Conservation (phyloP, 2,888 invertebrate species). For the Thereva nobilitata region DNA sequence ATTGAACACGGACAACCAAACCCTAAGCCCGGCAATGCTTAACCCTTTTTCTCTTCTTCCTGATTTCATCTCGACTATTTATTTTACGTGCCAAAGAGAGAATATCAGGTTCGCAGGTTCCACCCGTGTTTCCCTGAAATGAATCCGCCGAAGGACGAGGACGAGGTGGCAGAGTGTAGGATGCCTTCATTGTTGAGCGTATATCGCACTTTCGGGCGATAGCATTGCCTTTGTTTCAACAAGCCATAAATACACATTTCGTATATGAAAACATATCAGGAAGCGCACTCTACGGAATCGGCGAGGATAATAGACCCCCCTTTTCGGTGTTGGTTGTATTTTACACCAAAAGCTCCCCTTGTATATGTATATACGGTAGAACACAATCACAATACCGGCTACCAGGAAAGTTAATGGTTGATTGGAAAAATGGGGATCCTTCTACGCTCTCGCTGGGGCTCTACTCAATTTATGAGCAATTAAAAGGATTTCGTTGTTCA, state of each 20-base stretch:
- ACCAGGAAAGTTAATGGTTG: constrained; percentile 39
- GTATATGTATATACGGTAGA: constrained; percentile 22
- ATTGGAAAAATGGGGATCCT: constrained; percentile 40
- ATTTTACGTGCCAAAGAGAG: constrained; percentile 29
- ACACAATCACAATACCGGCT: neutral
- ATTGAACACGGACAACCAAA: constrained; percentile 4
- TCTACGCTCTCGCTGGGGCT: constrained; percentile 31
- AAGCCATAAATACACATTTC: constrained; percentile 42
- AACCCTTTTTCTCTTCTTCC: constrained; percentile 35
- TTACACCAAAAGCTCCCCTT: constrained; percentile 28
- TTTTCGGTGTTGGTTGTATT: constrained; percentile 28
- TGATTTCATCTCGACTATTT: constrained; percentile 35
- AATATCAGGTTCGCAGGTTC: constrained; percentile 11
- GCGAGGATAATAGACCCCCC: constrained; percentile 26
- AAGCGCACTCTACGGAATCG: constrained; percentile 34
- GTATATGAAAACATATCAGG: constrained; percentile 41
- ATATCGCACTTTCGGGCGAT: constrained; percentile 31
- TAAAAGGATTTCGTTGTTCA: constrained; percentile 43
- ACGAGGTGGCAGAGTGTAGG: neutral
- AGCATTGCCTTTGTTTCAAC: constrained; percentile 40
- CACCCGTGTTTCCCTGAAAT: neutral
- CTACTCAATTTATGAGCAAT: constrained; percentile 41
- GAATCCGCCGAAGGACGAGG: neutral
- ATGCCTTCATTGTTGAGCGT: constrained; percentile 32
- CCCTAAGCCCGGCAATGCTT: constrained; percentile 28